Percentiles rank a stretch among this genome's conserved stretches.
Conservation (phyloP, 2,113 vertebrate genomes). For the Heterotis niloticus region DNA sequence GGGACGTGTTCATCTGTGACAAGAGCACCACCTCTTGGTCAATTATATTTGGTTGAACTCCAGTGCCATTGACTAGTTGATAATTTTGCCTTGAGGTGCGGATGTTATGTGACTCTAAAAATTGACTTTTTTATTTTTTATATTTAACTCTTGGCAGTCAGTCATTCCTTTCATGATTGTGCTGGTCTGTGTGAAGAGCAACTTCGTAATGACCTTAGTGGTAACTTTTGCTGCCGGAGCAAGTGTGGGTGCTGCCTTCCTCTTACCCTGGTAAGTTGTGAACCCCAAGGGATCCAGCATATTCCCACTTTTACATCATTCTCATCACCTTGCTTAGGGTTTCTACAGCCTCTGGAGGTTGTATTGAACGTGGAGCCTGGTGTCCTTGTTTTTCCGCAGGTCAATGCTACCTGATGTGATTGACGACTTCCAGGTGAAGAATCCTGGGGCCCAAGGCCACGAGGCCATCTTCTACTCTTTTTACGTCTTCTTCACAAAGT, state of each 20-base stretch:
- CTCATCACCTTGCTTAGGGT: too few relatives aligned
- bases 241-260: slow-evolving; percentile 85
- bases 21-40: slow-evolving; percentile 3
- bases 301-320: neutral
- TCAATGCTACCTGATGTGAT: slow-evolving; percentile 95
- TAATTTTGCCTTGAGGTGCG: neutral
- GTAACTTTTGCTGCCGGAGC: slow-evolving; percentile 81
- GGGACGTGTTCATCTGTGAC: neutral
- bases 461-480: slow-evolving; percentile 98
- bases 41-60: neutral
- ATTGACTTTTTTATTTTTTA: too few relatives aligned
- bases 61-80: neutral
- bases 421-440: slow-evolving; percentile 88
- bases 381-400: slow-evolving; percentile 56
- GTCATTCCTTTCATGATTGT: slow-evolving; percentile 85
- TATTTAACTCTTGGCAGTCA: slow-evolving; percentile 64
- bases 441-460: slow-evolving; percentile 72
- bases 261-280: slow-evolving; percentile 82
- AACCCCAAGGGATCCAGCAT: neutral
- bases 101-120: too few relatives aligned
- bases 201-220: slow-evolving; percentile 77
- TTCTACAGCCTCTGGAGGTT: too few relatives aligned
- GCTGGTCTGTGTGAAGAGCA: slow-evolving; percentile 74
- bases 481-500: slow-evolving; percentile 98
- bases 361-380: too few relatives aligned